Percentiles rank a stretch among this genome's conserved stretches.
Conservation (phyloP, 2,888 invertebrate genomes). For the Ophioninae sp. region DNA sequence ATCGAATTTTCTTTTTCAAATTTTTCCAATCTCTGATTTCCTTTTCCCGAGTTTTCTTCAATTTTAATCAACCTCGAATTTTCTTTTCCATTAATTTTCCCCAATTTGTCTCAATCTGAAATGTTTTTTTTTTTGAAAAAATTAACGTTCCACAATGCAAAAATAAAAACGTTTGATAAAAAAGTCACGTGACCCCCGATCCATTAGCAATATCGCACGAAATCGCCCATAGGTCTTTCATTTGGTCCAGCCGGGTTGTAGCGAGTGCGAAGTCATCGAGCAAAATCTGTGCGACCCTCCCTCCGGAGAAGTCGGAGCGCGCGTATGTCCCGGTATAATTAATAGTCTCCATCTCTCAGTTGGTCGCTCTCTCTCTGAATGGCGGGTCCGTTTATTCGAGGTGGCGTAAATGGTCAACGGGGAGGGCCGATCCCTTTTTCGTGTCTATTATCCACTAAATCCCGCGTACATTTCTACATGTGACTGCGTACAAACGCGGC, state of each 20-base stretch:
- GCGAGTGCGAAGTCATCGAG: conserved; percentile 24
- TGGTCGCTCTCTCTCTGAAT: background rate
- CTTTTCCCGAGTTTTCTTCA: too few species aligned
- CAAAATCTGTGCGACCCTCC: conserved; percentile 5
- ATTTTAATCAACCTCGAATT: too few species aligned
- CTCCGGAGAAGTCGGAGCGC: background rate
- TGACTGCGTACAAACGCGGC: background rate
- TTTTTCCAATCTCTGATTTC: too few species aligned
- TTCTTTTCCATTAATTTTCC: too few species aligned
- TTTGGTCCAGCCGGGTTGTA: conserved; percentile 7
- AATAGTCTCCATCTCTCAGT: conserved; percentile 67
- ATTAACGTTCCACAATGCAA: too few species aligned
- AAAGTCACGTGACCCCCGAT: background rate
- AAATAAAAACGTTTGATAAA: background rate
- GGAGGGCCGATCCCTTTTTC: conserved; percentile 27
- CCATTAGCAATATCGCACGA: background rate
- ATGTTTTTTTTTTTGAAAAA: too few species aligned
- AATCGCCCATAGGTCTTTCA: background rate
- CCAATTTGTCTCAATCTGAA: too few species aligned
- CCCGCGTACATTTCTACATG: conserved; percentile 1
- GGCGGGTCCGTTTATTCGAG: conserved; percentile 48
- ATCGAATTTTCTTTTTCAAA: too few species aligned
- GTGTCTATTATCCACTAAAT: conserved; percentile 7
- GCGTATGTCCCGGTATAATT: conserved; percentile 70
- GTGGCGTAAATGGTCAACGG: conserved; percentile 57